These are phyloP conservation scores for Autographa pulchrina DNA, from an alignment of 2,888 invertebrate genomes.

Conservation along the genomic window DNA sequence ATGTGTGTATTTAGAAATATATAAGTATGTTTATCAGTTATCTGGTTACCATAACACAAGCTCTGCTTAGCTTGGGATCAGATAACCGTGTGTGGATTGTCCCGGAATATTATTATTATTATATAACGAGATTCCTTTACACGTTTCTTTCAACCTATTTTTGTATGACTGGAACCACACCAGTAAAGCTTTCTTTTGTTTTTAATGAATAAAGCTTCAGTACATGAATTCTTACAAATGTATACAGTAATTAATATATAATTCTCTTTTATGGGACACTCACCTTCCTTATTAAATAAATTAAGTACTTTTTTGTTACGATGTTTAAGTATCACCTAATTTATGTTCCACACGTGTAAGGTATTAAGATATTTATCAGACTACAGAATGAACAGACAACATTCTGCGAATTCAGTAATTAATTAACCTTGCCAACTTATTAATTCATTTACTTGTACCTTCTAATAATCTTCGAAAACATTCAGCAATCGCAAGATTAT, in stretches of 20 bases:
- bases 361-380: neutral
- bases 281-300: neutral
- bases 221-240: neutral
- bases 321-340: neutral
- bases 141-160: too few relatives aligned
- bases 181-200: neutral
- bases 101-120: too few relatives aligned
- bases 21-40: too few relatives aligned
- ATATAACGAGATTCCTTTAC: too few relatives aligned
- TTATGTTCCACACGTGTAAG: neutral
- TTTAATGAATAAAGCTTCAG: neutral
- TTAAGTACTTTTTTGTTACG: neutral
- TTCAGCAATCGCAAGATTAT: constrained; percentile 17
- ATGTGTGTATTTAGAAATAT: too few relatives aligned
- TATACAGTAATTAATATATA: neutral
- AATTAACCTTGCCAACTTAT: neutral
- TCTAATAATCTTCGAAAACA: neutral
- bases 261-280: neutral
- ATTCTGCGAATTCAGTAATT: neutral
- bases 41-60: too few relatives aligned
- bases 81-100: too few relatives aligned
- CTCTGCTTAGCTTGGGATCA: too few relatives aligned
- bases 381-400: neutral
- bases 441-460: neutral
- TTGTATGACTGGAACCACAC: too few relatives aligned